phyloP scores from a whole-genome alignment of 1,140 invertebrate species.

The Dreissena polymorpha region DNA sequence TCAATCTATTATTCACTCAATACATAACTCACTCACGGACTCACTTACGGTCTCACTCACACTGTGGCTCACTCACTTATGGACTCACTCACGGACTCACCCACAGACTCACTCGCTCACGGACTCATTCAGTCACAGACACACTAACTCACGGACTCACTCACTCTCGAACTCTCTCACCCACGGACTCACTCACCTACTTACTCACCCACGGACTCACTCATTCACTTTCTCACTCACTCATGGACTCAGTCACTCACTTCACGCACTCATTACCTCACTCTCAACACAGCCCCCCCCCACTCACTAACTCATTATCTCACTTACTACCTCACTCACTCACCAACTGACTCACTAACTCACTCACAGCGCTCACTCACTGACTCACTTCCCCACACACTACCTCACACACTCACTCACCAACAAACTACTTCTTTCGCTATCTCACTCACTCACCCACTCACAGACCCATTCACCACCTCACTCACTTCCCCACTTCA shows the following conservation, averaged over 20 bases:
- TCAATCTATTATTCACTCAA: background rate
- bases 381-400: background rate
- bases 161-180: no score
- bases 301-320: background rate
- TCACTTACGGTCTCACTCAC: conserved; percentile 1
- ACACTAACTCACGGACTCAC: no score
- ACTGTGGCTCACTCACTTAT: background rate
- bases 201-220: no score
- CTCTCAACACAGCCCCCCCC: background rate
- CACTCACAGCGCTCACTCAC: background rate
- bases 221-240: no score
- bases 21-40: background rate
- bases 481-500: background rate
- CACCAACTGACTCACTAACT: background rate
- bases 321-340: background rate
- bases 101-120: background rate
- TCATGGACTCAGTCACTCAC: background rate
- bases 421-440: no score
- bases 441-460: no score
- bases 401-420: no score
- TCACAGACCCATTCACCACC: background rate
- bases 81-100: background rate
- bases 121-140: no score
- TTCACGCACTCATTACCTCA: background rate
- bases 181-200: no score